Evolutionary conservation across 2,888 invertebrate genomes (phyloP).

Genomic region (Parnassius apollo): DNA sequence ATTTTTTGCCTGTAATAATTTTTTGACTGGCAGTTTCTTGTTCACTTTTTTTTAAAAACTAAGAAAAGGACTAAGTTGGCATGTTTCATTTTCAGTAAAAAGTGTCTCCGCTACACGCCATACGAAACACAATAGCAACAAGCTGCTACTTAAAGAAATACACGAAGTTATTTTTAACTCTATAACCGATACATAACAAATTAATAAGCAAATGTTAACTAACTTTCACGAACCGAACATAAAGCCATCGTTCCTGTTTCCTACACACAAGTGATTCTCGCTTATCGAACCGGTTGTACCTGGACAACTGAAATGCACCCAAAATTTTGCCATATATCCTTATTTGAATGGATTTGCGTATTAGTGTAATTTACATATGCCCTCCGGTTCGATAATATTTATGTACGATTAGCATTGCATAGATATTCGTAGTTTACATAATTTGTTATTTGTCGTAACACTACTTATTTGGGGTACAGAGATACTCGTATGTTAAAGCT

Average conservation of each 20-base stretch:
- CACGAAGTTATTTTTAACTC: too few species aligned
- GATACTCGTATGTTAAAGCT: neutral
- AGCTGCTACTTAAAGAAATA: too few species aligned
- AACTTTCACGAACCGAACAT: neutral
- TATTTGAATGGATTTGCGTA: conserved; percentile 30
- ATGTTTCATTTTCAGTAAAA: too few species aligned
- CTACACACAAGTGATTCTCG: conserved; percentile 29
- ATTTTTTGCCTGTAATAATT: too few species aligned
- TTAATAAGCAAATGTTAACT: neutral
- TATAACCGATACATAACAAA: too few species aligned
- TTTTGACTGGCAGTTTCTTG: too few species aligned
- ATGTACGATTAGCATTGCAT: conserved; percentile 11
- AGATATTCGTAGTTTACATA: neutral
- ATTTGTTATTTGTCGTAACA: conserved; percentile 9
- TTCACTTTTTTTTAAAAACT: too few species aligned
- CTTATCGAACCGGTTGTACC: conserved; percentile 26
- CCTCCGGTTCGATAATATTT: conserved; percentile 21
- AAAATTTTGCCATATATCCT: conserved; percentile 30
- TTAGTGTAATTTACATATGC: conserved; percentile 28
- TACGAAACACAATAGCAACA: too few species aligned
- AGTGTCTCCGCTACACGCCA: too few species aligned
- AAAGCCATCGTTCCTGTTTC: neutral
- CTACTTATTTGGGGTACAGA: neutral
- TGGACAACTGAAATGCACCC: conserved; percentile 28
- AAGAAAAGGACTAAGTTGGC: too few species aligned